Evolutionary conservation across 2,797 vertebrate genomes (phyloP).

Genomic region (Lacerta agilis): DNA sequence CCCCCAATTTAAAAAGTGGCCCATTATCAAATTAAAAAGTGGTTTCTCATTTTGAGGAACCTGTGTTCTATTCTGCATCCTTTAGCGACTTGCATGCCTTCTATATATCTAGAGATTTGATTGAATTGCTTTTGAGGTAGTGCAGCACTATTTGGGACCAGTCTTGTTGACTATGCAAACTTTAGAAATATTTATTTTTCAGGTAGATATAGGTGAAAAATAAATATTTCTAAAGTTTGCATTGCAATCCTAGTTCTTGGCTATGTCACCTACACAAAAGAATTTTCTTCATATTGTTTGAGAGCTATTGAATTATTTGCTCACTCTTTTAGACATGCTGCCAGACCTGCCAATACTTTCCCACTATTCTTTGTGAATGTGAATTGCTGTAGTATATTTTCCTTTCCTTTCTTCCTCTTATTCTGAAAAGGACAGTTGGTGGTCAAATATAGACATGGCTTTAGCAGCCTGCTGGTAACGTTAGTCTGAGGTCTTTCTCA

Average conservation of each 20-base stretch:
- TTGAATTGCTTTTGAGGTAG: neutral
- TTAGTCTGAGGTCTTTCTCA: slow-evolving; percentile 37
- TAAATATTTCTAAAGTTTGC: slow-evolving; percentile 52
- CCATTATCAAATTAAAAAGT: neutral
- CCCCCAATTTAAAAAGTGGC: neutral
- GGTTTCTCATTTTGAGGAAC: neutral
- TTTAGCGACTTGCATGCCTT: neutral
- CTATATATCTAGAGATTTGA: neutral
- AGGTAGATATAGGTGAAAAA: slow-evolving; percentile 18
- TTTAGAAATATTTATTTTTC: too few relatives aligned
- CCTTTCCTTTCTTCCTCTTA: slow-evolving; percentile 42
- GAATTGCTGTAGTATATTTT: slow-evolving; percentile 18
- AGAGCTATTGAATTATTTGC: slow-evolving; percentile 35
- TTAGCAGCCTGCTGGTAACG: slow-evolving; percentile 49
- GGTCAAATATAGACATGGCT: slow-evolving; percentile 20
- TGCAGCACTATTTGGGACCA: too few relatives aligned
- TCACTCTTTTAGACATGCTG: slow-evolving; percentile 42
- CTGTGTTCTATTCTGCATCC: neutral
- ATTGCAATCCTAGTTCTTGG: slow-evolving; percentile 8
- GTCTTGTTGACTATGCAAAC: neutral
- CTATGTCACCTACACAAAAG: slow-evolving; percentile 19
- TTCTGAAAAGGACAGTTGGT: slow-evolving; percentile 33
- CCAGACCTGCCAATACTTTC: slow-evolving; percentile 12
- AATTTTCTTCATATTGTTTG: neutral
- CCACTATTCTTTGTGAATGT: slow-evolving; percentile 21